These are phyloP conservation scores for Phalacrocorax pelagicus DNA, from an alignment of 2,113 vertebrate genomes.

Conservation along the genomic window DNA sequence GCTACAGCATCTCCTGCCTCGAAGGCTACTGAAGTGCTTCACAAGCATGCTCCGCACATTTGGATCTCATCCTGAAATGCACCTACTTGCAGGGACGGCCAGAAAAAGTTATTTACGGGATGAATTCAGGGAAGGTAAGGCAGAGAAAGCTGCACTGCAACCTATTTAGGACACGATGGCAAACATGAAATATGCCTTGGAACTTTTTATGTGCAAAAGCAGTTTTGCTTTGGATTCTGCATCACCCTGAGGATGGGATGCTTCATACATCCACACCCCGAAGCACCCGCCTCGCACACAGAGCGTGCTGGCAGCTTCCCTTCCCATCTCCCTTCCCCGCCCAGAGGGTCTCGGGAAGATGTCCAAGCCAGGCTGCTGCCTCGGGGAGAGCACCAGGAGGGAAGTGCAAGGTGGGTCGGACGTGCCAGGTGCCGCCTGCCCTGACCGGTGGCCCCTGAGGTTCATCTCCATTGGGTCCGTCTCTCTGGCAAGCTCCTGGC, in stretches of 20 bases:
- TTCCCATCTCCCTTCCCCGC: neutral
- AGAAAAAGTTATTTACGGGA: neutral
- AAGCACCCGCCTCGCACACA: accelerated
- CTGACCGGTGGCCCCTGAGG: neutral
- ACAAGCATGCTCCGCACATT: neutral
- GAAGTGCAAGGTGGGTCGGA: neutral
- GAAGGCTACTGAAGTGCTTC: neutral
- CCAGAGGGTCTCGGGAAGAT: neutral
- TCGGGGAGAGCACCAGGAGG: neutral
- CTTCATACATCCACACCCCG: neutral
- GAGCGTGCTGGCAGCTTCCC: neutral
- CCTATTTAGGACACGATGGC: accelerated
- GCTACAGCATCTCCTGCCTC: neutral
- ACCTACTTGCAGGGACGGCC: neutral
- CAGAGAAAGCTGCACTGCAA: neutral
- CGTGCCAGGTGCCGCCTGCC: neutral
- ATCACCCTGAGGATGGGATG: neutral
- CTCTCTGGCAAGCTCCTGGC: constrained; percentile 51
- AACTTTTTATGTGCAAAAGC: neutral
- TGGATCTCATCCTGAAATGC: neutral
- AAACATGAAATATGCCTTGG: neutral
- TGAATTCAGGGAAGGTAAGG: neutral
- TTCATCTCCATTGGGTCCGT: constrained; percentile 33
- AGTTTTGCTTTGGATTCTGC: neutral
- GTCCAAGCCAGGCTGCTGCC: neutral